These are phyloP conservation scores for Lepeophtheirus nordmannii DNA, from an alignment of 2,888 invertebrate species.

Conservation along the genomic window DNA sequence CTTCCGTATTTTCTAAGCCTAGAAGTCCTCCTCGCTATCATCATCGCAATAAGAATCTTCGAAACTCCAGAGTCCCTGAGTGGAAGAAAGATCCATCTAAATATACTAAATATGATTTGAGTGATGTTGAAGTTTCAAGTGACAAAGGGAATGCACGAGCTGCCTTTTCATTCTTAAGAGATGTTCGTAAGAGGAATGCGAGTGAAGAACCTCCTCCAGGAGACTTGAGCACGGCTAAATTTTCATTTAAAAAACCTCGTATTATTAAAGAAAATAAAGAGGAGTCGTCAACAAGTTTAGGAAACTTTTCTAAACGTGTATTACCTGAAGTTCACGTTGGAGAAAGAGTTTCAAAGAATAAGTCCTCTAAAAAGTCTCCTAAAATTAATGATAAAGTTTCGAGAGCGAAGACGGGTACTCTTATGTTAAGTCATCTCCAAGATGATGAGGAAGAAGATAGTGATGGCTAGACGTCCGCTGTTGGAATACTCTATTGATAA, in stretches of 20 bases:
- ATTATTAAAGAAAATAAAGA: background rate
- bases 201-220: background rate
- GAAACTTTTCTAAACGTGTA: background rate
- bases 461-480: background rate
- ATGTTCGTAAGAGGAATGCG: background rate
- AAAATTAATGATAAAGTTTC: background rate
- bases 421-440: slow-evolving; percentile 7
- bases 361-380: too few relatives aligned
- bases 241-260: background rate
- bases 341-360: too few relatives aligned
- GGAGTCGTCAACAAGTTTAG: background rate
- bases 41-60: background rate
- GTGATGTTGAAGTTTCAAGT: slow-evolving; percentile 8
- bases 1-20: too few relatives aligned
- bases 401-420: background rate
- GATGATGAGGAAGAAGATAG: slow-evolving; percentile 10
- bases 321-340: background rate
- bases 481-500: background rate
- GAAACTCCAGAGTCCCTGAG: too few relatives aligned
- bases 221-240: background rate
- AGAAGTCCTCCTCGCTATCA: background rate
- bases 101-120: slow-evolving; percentile 7
- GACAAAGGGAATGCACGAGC: background rate
- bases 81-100: slow-evolving; percentile 14
- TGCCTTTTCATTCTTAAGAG: background rate